Conservation (phyloP, 1,140 invertebrate genomes). For the Drosophila pallidifrons region DNA sequence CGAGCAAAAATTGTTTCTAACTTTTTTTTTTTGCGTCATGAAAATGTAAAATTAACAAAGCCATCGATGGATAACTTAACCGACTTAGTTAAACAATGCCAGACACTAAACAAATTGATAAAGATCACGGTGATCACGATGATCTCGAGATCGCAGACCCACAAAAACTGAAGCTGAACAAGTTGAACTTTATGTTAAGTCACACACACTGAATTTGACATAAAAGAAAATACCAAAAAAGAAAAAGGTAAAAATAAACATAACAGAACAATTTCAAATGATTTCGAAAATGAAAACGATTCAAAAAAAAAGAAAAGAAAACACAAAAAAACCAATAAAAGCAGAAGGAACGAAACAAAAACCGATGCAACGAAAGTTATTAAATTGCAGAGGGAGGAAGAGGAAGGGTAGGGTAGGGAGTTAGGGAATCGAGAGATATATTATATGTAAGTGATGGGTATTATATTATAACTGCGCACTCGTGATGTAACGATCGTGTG, state of each 20-base stretch:
- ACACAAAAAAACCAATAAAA: conserved; percentile 16
- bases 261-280: conserved; percentile 30
- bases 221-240: background rate
- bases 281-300: conserved; percentile 39
- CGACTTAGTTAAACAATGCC: conserved; percentile 42
- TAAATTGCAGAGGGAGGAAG: background rate
- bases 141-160: conserved; percentile 8
- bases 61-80: conserved; percentile 17
- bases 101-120: background rate
- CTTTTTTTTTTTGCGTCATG: conserved; percentile 55
- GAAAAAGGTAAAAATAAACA: background rate
- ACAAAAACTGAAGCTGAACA: conserved; percentile 34
- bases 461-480: background rate
- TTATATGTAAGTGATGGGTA: too few relatives aligned
- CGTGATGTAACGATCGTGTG: conserved; percentile 10
- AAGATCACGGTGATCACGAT: conserved; percentile 3
- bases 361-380: conserved; percentile 5
- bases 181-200: conserved; percentile 16
- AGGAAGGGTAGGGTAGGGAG: background rate
- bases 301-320: conserved; percentile 17
- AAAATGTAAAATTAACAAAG: conserved; percentile 53
- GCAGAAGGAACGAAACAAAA: conserved; percentile 24
- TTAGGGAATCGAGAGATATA: background rate
- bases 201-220: background rate
- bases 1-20: conserved; percentile 63